phyloP scores from a whole-genome alignment of 2,113 vertebrate species.

The Pholis gunnellus region DNA sequence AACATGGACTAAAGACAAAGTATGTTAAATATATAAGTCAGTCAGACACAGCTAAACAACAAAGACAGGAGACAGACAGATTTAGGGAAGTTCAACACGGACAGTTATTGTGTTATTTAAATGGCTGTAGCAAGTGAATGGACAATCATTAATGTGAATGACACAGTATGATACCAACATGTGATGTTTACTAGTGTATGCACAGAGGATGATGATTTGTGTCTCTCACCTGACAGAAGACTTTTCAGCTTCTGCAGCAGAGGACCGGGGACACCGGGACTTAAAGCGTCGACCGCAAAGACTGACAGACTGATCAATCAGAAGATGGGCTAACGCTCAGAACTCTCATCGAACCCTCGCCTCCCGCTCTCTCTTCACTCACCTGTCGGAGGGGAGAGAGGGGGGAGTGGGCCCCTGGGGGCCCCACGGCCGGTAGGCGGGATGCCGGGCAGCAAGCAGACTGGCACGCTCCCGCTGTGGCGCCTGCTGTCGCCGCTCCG shows the following conservation, averaged over 20 bases:
- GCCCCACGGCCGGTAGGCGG: slow-evolving; percentile 16
- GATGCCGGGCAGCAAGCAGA: slow-evolving; percentile 71
- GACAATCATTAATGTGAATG: no score
- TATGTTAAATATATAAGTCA: no score
- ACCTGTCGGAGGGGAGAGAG: slow-evolving; percentile 16
- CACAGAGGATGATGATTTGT: background rate
- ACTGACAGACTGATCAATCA: background rate
- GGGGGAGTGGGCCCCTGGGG: background rate
- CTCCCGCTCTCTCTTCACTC: background rate
- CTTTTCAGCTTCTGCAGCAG: background rate
- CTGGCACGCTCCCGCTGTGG: slow-evolving; percentile 65
- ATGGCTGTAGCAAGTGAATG: no score
- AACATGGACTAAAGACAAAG: no score
- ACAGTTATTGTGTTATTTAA: no score
- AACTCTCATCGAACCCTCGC: background rate
- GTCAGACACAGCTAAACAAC: no score
- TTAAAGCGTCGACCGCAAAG: background rate
- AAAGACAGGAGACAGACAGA: no score
- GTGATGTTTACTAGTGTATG: no score
- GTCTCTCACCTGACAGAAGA: background rate
- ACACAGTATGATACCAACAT: no score
- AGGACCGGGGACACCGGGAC: background rate
- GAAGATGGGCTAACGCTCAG: slow-evolving; percentile 60
- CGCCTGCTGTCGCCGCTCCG: slow-evolving; percentile 79
- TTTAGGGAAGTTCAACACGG: no score